These are phyloP conservation scores for Drosophila kuntzei DNA, from an alignment of 2,888 invertebrate genomes.

Conservation along the genomic window DNA sequence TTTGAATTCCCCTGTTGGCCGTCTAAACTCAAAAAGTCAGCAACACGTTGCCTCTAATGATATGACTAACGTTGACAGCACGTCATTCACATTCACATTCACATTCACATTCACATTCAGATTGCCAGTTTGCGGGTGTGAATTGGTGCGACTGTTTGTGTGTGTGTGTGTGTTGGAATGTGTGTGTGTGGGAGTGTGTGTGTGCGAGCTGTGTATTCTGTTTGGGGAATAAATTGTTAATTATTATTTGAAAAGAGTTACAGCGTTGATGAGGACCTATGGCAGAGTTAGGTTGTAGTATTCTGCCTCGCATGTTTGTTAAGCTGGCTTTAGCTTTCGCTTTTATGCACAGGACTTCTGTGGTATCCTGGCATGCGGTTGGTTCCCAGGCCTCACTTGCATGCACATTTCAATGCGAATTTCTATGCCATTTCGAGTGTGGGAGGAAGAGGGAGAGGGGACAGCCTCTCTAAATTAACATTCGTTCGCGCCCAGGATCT, in stretches of 20 bases:
- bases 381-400: conserved; percentile 51
- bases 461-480: conserved; percentile 67
- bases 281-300: conserved; percentile 23
- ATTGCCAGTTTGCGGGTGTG: conserved; percentile 55
- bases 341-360: conserved; percentile 56
- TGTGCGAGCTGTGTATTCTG: conserved; percentile 44
- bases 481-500: conserved; percentile 64
- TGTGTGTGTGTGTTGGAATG: conserved; percentile 14
- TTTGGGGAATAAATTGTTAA: conserved; percentile 81
- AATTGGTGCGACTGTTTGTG: conserved; percentile 21
- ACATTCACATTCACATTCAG: conserved; percentile 69
- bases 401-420: conserved; percentile 76
- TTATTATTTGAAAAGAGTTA: conserved; percentile 82
- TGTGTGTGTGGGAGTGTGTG: conserved; percentile 39
- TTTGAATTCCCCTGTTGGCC: conserved; percentile 57
- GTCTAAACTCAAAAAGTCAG: conserved; percentile 69
- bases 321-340: conserved; percentile 45
- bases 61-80: conserved; percentile 81
- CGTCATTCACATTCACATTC: conserved; percentile 70
- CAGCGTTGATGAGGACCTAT: conserved; percentile 56
- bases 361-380: conserved; percentile 53
- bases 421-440: conserved; percentile 38
- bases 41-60: conserved; percentile 83
- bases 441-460: conserved; percentile 12
- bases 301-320: conserved; percentile 22